These are phyloP conservation scores for Sinocyclocheilus maitianheensis DNA, from an alignment of 2,113 vertebrate genomes.

Conservation along the genomic window DNA sequence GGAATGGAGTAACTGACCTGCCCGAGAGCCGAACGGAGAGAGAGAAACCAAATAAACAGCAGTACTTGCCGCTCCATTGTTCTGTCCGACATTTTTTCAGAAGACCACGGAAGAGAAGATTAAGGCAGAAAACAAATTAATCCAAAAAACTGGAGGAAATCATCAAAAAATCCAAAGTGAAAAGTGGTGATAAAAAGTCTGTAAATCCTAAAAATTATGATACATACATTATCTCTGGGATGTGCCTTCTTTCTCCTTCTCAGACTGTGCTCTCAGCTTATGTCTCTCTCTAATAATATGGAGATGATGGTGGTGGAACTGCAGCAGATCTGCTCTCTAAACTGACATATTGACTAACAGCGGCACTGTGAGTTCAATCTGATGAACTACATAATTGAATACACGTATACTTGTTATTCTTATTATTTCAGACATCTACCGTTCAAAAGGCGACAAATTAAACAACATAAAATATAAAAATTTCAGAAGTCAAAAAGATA, in stretches of 20 bases:
- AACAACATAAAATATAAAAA: not conserved
- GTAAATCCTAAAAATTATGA: too few relatives aligned
- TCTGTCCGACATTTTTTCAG: conserved; percentile 15
- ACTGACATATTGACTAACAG: conserved; percentile 79
- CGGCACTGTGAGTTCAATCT: conserved; percentile 82
- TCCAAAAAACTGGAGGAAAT: not conserved
- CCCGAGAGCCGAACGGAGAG: conserved; percentile 20
- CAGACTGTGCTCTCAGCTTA: too few relatives aligned
- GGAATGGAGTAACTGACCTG: conserved; percentile 58
- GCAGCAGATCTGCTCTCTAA: not conserved
- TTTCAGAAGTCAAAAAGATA: not conserved
- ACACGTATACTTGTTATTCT: not conserved
- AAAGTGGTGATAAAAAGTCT: too few relatives aligned
- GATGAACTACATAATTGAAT: conserved; percentile 71
- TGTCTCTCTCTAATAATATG: not conserved
- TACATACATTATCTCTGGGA: not conserved
- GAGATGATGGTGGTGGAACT: too few relatives aligned
- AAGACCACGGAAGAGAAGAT: not conserved
- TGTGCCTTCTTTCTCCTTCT: not conserved
- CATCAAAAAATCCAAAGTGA: too few relatives aligned
- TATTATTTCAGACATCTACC: not conserved
- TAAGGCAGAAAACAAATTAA: not conserved
- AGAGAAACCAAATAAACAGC: conserved; percentile 38
- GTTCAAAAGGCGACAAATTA: not conserved
- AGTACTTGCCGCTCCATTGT: conserved; percentile 43